Percentiles rank a stretch among this genome's conserved stretches.
phyloP scores from a whole-genome alignment of 2,797 vertebrate species.

The Dendrocincla tyrannina region DNA sequence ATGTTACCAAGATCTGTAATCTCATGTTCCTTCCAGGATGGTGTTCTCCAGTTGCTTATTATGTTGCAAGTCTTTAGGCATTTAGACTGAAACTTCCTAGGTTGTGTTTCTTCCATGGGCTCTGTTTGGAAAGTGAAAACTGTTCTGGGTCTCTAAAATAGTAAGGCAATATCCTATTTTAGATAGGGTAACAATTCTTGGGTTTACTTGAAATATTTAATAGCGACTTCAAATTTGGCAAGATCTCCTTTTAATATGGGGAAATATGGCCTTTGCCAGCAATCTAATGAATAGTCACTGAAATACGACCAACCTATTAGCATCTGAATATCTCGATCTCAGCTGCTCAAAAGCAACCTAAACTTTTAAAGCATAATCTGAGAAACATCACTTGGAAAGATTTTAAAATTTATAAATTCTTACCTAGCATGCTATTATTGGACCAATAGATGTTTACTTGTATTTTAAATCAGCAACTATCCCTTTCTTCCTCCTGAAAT shows the following conservation, averaged over 20 bases:
- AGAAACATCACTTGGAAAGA: not conserved
- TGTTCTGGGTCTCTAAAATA: not conserved
- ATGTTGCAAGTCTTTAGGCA: not conserved
- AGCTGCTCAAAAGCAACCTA: not conserved
- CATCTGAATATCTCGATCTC: not conserved
- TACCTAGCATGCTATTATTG: not conserved
- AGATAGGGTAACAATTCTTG: not conserved
- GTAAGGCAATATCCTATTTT: not conserved
- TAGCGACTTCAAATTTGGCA: not conserved
- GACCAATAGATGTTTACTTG: not conserved
- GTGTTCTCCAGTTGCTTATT: not conserved
- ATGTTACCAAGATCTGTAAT: not conserved
- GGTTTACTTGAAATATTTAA: not conserved
- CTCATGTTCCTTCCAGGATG: not conserved
- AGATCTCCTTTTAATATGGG: not conserved
- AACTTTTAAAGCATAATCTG: not conserved
- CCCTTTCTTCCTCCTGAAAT: not conserved
- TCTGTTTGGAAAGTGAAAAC: not conserved
- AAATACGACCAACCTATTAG: not conserved
- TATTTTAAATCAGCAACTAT: not conserved
- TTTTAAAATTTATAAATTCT: not conserved
- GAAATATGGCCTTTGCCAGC: not conserved
- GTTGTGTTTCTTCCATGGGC: not conserved
- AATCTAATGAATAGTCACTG: not conserved
- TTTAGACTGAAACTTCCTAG: not conserved